These are phyloP conservation scores for Andrena flavipes DNA, from an alignment of 2,888 invertebrate species.

Conservation along the genomic window DNA sequence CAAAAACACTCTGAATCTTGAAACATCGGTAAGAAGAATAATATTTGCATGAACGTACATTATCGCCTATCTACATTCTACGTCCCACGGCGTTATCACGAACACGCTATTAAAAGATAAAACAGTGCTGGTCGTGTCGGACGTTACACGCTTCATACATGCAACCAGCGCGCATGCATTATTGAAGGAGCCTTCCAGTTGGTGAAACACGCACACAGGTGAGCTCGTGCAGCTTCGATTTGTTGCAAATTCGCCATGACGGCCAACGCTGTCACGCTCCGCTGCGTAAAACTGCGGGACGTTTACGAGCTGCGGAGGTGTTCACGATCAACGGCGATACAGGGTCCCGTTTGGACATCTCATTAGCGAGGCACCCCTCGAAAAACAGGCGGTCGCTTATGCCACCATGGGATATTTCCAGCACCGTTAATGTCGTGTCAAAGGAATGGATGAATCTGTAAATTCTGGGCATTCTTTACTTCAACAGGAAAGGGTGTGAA, in stretches of 20 bases:
- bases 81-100: slow-evolving; percentile 10
- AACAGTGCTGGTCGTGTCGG: slow-evolving; percentile 19
- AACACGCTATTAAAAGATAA: slow-evolving; percentile 49
- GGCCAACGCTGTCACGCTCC: slow-evolving; percentile 45
- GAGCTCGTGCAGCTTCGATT: slow-evolving; percentile 24
- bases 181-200: slow-evolving; percentile 34
- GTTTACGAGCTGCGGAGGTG: slow-evolving; percentile 60
- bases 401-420: slow-evolving; percentile 8
- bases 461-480: neutral
- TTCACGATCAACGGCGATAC: slow-evolving; percentile 40
- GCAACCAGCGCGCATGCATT: slow-evolving; percentile 28
- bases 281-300: slow-evolving; percentile 56
- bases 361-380: slow-evolving; percentile 63
- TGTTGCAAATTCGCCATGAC: slow-evolving; percentile 54
- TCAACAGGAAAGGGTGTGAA: neutral
- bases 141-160: slow-evolving; percentile 21
- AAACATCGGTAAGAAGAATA: slow-evolving; percentile 17
- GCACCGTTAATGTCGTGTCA: slow-evolving; percentile 25
- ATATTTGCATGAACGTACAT: slow-evolving; percentile 11
- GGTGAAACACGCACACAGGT: slow-evolving; percentile 22
- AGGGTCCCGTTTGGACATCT: slow-evolving; percentile 55
- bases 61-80: slow-evolving; percentile 21
- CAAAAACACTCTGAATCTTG: slow-evolving; percentile 15
- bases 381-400: slow-evolving; percentile 42
- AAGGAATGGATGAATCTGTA: slow-evolving; percentile 17